These are phyloP conservation scores for Xestia sexstrigata DNA, from an alignment of 2,888 invertebrate species.

Conservation along the genomic window DNA sequence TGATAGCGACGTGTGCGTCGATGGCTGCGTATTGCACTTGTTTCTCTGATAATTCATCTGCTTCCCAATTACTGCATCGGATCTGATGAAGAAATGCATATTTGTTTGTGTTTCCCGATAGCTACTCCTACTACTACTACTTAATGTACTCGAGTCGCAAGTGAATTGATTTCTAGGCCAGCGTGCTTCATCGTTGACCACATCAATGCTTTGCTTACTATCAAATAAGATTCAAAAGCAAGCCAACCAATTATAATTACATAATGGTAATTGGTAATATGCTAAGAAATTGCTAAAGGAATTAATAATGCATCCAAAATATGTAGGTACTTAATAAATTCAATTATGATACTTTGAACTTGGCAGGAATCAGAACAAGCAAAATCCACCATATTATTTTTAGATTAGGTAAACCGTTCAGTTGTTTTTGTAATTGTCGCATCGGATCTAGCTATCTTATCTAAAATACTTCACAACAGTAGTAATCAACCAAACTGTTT, in stretches of 20 bases:
- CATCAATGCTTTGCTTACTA: background rate
- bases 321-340: background rate
- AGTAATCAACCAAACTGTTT: background rate
- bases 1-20: conserved; percentile 93
- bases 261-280: background rate
- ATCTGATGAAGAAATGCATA: conserved; percentile 76
- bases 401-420: background rate
- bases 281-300: background rate
- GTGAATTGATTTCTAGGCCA: background rate
- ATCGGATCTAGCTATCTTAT: background rate
- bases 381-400: background rate
- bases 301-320: background rate
- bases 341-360: background rate
- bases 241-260: background rate
- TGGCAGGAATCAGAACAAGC: too few species aligned
- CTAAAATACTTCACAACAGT: background rate
- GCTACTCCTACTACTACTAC: background rate
- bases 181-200: too few species aligned
- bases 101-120: background rate
- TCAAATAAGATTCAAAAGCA: background rate
- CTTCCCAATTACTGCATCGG: conserved; percentile 95
- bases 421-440: background rate
- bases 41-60: conserved; percentile 88
- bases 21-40: conserved; percentile 94
- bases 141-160: background rate